A percentile compares a stretch with the other conserved stretches of the same genome.
Evolutionary conservation across 2,888 invertebrate species (phyloP).

Genomic region (Catocala fraxini): DNA sequence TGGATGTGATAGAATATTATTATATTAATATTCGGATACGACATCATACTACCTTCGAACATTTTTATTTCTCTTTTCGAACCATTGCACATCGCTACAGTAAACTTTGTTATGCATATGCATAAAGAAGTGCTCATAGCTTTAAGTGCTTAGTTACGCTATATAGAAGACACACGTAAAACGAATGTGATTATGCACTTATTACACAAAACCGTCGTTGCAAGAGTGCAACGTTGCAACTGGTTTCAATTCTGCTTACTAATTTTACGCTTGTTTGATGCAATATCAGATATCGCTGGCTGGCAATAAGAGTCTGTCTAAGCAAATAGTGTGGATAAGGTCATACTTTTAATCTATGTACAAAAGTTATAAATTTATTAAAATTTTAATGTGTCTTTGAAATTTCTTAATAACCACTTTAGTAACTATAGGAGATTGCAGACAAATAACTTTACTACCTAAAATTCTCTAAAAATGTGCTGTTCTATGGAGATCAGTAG

Average conservation of each 20-base stretch:
- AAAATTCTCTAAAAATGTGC: too few relatives aligned
- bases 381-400: too few relatives aligned
- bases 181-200: slow-evolving; percentile 33
- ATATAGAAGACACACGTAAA: slow-evolving; percentile 16
- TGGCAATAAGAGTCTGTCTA: slow-evolving; percentile 21
- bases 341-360: slow-evolving; percentile 1
- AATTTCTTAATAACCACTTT: too few relatives aligned
- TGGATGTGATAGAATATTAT: too few relatives aligned
- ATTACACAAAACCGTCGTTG: slow-evolving; percentile 32
- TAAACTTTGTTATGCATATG: slow-evolving; percentile 15
- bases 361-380: too few relatives aligned
- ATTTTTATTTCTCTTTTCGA: too few relatives aligned
- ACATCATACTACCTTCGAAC: too few relatives aligned
- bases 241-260: slow-evolving; percentile 22
- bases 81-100: neutral
- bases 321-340: slow-evolving; percentile 22
- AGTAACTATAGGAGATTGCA: too few relatives aligned
- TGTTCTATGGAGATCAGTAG: too few relatives aligned
- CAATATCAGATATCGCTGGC: slow-evolving; percentile 37
- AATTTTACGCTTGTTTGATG: slow-evolving; percentile 39
- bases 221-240: slow-evolving; percentile 34
- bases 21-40: too few relatives aligned
- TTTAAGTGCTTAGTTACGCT: slow-evolving; percentile 4
- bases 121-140: slow-evolving; percentile 6
- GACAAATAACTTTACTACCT: too few relatives aligned